phyloP scores from a whole-genome alignment of 2,888 invertebrate species.

The Cotesia congregata region DNA sequence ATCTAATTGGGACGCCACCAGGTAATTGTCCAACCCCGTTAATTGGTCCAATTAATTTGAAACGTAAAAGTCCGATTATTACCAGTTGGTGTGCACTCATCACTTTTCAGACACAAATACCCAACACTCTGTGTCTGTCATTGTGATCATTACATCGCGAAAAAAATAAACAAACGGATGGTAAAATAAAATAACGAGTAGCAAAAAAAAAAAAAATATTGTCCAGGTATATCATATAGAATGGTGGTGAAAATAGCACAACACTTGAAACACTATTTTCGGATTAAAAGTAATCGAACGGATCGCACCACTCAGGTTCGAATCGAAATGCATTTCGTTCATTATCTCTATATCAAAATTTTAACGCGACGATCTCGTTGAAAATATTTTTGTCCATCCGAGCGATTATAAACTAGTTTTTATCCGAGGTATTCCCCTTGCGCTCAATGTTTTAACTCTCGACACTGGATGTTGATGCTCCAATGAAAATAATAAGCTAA shows the following conservation, averaged over 20 bases:
- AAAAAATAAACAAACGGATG: background rate
- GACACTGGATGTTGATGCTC: too few relatives aligned
- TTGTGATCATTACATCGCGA: conserved; percentile 20
- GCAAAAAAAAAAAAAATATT: background rate
- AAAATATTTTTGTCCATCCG: background rate
- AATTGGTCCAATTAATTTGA: conserved; percentile 69
- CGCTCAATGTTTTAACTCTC: too few relatives aligned
- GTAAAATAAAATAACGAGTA: conserved; percentile 6
- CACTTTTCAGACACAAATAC: conserved; percentile 26
- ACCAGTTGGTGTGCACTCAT: conserved; percentile 53
- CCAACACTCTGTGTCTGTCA: conserved; percentile 6
- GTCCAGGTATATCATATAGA: conserved; percentile 37
- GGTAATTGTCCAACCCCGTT: conserved; percentile 65
- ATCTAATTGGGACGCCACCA: conserved; percentile 67
- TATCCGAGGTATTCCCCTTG: too few relatives aligned
- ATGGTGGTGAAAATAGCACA: conserved; percentile 20
- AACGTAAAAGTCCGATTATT: conserved; percentile 63
- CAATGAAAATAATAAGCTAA: background rate
- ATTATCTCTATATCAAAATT: conserved; percentile 19
- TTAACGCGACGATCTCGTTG: conserved; percentile 4
- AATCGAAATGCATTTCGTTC: conserved; percentile 28
- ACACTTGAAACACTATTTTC: conserved; percentile 26
- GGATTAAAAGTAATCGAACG: conserved; percentile 29
- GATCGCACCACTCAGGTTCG: conserved; percentile 19
- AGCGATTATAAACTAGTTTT: background rate